Percentiles rank a stretch among this genome's conserved stretches.
These are phyloP conservation scores for Sitodiplosis mosellana DNA, from an alignment of 1,140 invertebrate species.

Conservation along the genomic window DNA sequence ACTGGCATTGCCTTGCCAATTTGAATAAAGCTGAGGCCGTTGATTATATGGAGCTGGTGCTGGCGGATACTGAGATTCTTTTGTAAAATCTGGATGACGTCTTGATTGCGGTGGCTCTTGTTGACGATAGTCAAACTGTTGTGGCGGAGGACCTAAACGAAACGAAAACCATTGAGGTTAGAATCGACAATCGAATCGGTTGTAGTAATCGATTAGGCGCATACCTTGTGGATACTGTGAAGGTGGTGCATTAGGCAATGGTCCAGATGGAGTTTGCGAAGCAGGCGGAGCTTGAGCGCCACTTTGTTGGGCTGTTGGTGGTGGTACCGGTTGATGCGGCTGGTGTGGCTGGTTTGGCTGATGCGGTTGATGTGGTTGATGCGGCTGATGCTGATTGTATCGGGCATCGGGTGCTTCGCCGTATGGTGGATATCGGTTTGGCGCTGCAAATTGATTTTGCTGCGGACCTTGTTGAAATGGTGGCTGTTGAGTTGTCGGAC, in stretches of 20 bases:
- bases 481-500: slow-evolving; percentile 33
- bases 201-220: too few relatives aligned
- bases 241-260: slow-evolving; percentile 1
- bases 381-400: slow-evolving; percentile 10
- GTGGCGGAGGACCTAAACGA: slow-evolving; percentile 7
- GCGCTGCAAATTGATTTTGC: slow-evolving; percentile 45
- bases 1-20: slow-evolving; percentile 35
- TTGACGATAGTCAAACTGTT: slow-evolving; percentile 13
- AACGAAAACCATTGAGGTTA: too few relatives aligned
- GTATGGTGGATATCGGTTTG: slow-evolving; percentile 29
- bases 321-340: slow-evolving; percentile 6
- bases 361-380: slow-evolving; percentile 7
- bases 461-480: slow-evolving; percentile 45
- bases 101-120: slow-evolving; percentile 34
- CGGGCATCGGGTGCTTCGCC: slow-evolving; percentile 6
- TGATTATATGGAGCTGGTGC: slow-evolving; percentile 28
- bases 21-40: slow-evolving; percentile 35
- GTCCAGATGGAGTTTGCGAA: slow-evolving; percentile 4
- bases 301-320: background rate
- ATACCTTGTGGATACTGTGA: background rate
- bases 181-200: too few relatives aligned
- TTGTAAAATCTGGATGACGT: slow-evolving; percentile 69
- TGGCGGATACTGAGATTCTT: slow-evolving; percentile 49
- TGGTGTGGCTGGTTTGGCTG: slow-evolving; percentile 9
- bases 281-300: background rate